These are phyloP conservation scores for Tigriopus californicus DNA, from an alignment of 2,888 invertebrate species.

Conservation along the genomic window DNA sequence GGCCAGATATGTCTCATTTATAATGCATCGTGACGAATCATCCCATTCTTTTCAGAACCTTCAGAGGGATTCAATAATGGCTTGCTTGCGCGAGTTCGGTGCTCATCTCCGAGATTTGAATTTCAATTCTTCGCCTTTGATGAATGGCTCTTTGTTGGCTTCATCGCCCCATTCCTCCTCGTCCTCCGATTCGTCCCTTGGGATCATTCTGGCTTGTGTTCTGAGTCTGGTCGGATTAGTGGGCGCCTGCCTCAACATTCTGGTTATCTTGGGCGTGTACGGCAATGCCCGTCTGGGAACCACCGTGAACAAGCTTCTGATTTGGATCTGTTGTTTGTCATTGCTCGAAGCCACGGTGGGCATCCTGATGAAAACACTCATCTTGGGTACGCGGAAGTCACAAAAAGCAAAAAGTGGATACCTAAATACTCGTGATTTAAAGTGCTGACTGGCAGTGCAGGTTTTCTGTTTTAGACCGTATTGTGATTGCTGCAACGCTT, in stretches of 20 bases:
- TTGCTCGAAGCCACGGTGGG: not conserved
- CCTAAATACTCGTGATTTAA: not conserved
- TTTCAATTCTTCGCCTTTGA: too few relatives aligned
- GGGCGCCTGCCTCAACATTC: not conserved
- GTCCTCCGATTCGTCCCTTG: too few relatives aligned
- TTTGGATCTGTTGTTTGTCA: not conserved
- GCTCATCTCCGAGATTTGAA: too few relatives aligned
- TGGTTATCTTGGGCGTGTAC: not conserved
- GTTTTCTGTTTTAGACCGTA: not conserved
- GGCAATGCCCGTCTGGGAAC: not conserved
- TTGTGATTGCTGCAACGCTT: too few relatives aligned
- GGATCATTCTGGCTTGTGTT: not conserved
- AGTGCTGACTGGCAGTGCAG: not conserved
- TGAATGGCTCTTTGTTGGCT: too few relatives aligned
- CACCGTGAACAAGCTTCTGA: conserved; percentile 1
- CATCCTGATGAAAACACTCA: not conserved
- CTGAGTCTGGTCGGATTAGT: not conserved
- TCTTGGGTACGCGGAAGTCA: not conserved
- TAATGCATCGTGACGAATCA: too few relatives aligned
- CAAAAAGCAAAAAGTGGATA: too few relatives aligned
- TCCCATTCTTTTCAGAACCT: too few relatives aligned
- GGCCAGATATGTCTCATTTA: too few relatives aligned
- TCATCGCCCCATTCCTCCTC: too few relatives aligned
- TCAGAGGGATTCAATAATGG: too few relatives aligned
- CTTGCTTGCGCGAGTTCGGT: too few relatives aligned